Percentiles rank a stretch among this genome's conserved stretches.
These are phyloP conservation scores for Alentia gelatinosa DNA, from an alignment of 2,888 invertebrate genomes.

Conservation along the genomic window DNA sequence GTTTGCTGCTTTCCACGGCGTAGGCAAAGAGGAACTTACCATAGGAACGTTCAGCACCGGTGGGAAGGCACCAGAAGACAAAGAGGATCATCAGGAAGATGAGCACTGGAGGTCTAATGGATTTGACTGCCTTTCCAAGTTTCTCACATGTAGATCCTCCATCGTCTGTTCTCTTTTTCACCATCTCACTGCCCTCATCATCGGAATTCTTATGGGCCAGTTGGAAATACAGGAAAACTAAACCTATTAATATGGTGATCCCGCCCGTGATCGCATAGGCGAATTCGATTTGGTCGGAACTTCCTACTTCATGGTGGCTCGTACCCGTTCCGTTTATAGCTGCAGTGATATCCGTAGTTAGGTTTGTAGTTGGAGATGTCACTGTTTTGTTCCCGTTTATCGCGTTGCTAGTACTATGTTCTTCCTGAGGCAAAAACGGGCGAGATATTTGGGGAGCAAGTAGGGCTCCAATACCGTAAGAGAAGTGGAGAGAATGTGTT, in stretches of 20 bases:
- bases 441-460: slow-evolving; percentile 56
- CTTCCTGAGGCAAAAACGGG: slow-evolving; percentile 48
- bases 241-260: not conserved
- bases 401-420: not conserved
- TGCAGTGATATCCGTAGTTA: not conserved
- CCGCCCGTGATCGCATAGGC: slow-evolving; percentile 20
- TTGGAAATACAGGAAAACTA: slow-evolving; percentile 17
- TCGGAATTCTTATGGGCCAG: not conserved
- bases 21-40: slow-evolving; percentile 55
- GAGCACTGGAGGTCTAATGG: not conserved
- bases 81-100: not conserved
- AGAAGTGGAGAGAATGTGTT: slow-evolving; percentile 55
- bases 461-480: slow-evolving; percentile 59
- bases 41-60: slow-evolving; percentile 49
- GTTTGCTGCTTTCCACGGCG: slow-evolving; percentile 27
- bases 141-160: not conserved
- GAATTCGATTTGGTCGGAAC: not conserved
- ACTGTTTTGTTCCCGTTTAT: not conserved
- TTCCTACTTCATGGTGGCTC: not conserved
- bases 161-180: not conserved
- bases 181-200: not conserved
- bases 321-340: not conserved
- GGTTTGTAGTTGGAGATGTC: not conserved
- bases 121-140: not conserved
- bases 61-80: not conserved